phyloP scores from a whole-genome alignment of 2,113 vertebrate genomes.

The Pachyramphus minor region DNA sequence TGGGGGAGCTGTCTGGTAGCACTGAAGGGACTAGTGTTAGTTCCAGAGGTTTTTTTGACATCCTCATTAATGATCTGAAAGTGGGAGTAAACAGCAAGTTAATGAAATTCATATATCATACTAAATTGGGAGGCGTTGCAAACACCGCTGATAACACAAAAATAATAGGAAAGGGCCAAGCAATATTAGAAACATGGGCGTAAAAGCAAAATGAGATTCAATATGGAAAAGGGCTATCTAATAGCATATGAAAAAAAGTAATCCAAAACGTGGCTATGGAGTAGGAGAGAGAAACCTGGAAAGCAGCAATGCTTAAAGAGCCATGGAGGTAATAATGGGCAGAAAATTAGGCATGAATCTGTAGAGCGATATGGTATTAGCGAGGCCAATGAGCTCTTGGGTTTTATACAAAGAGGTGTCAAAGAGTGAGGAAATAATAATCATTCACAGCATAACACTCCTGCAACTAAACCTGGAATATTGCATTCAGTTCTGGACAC shows the following conservation, averaged over 20 bases:
- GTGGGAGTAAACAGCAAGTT: slow-evolving; percentile 16
- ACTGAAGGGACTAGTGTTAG: background rate
- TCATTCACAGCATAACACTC: background rate
- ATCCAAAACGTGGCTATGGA: background rate
- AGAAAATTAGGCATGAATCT: slow-evolving; percentile 53
- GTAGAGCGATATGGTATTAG: background rate
- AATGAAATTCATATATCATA: background rate
- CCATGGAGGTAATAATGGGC: slow-evolving; percentile 11
- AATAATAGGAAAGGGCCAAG: background rate
- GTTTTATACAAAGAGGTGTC: slow-evolving; percentile 11
- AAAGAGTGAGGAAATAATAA: background rate
- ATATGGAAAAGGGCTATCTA: background rate
- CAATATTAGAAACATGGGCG: background rate
- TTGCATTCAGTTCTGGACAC: background rate
- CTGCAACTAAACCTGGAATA: background rate
- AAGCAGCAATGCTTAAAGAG: slow-evolving; percentile 38
- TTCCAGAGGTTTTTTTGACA: background rate
- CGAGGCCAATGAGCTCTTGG: background rate
- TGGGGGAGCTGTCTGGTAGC: background rate
- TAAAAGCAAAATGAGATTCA: slow-evolving; percentile 5
- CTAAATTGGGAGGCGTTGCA: background rate
- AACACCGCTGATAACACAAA: background rate
- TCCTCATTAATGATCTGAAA: slow-evolving; percentile 17
- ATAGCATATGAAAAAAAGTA: background rate
- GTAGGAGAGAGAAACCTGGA: slow-evolving; percentile 1